Evolutionary conservation across 2,113 vertebrate genomes (phyloP).

Genomic region (Sceloporus tristichus): DNA sequence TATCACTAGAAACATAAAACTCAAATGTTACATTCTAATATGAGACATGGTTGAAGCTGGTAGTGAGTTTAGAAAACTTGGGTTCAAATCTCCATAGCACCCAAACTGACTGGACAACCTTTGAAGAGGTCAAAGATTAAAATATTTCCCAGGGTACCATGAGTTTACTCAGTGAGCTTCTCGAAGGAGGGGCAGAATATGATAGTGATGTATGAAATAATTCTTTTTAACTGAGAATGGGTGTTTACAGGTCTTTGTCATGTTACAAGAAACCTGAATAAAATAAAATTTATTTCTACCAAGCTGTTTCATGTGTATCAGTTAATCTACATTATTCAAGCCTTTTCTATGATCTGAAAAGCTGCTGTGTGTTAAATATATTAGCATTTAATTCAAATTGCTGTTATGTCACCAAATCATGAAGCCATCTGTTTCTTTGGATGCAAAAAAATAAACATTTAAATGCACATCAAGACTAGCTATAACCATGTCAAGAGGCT

Average conservation of each 20-base stretch:
- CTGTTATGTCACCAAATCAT: constrained; percentile 39
- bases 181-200: not conserved
- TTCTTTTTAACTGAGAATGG: not conserved
- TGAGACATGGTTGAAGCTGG: too few relatives aligned
- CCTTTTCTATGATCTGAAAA: constrained; percentile 48
- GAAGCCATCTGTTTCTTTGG: constrained; percentile 27
- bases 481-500: constrained; percentile 17
- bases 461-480: constrained; percentile 27
- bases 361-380: constrained; percentile 27
- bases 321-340: constrained; percentile 27
- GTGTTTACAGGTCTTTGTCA: constrained; percentile 26
- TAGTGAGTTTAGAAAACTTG: too few relatives aligned
- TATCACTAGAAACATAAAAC: constrained; percentile 2
- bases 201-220: not conserved
- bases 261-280: constrained; percentile 31
- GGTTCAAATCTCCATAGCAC: constrained; percentile 22
- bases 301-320: constrained; percentile 45
- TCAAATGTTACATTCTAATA: too few relatives aligned
- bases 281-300: constrained; percentile 54
- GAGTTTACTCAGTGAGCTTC: too few relatives aligned
- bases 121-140: not conserved
- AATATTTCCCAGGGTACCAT: too few relatives aligned
- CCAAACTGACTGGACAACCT: not conserved
- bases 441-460: constrained; percentile 35
- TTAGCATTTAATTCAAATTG: constrained; percentile 43